Evolutionary conservation across 2,113 vertebrate genomes (phyloP), one percentile per base, ranked within the genome.

Genomic region (Hylia prasina): DNA sequence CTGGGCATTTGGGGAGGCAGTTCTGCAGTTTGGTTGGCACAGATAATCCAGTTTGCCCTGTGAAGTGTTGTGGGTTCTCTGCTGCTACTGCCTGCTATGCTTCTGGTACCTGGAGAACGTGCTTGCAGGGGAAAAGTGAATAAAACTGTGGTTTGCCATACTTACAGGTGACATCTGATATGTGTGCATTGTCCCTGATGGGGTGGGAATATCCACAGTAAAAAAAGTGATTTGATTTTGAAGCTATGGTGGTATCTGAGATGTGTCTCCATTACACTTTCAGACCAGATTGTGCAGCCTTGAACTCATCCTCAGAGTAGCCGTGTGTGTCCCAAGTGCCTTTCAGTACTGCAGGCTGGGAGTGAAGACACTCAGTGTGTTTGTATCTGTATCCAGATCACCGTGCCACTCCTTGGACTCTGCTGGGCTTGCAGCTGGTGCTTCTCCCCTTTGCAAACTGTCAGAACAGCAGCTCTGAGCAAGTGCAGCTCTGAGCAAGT

Each of bases 131-230:
- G 24, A 30, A 50, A 25, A 71, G n/a, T 21, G 12, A 61, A 6
- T 68, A 53, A 44, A 31, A 13, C 18, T 25, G 11, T 61, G 45
- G 6, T 20, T 69, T 73, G n/a, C n/a, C 15, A 2, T 57, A 10
- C 33, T 61, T 48, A 5, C 0, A 33, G 22, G 16, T 48, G 45
- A 45, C 23, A 19, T 24, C 37, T 66, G 42, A 0, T 30, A 8
- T 0, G 1, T 12, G 1, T 75, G 15, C 9, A 0, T n/a, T 44
- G 82, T 75, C n/a, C 28, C 6, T 51, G 11, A 4, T 1, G 1
- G 21, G 25, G 40, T 89, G 63, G n/a, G 19, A 93, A 33, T 71
- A 63, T 27, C 28, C 4, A 1, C 15, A 16, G 44, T 12, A 37
- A 51, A 65, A 57, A 35, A 40, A 15, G 11, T 7, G 7, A 15